These are phyloP conservation scores for Himalopsyche anomala DNA, from an alignment of 2,888 invertebrate genomes.

Conservation along the genomic window DNA sequence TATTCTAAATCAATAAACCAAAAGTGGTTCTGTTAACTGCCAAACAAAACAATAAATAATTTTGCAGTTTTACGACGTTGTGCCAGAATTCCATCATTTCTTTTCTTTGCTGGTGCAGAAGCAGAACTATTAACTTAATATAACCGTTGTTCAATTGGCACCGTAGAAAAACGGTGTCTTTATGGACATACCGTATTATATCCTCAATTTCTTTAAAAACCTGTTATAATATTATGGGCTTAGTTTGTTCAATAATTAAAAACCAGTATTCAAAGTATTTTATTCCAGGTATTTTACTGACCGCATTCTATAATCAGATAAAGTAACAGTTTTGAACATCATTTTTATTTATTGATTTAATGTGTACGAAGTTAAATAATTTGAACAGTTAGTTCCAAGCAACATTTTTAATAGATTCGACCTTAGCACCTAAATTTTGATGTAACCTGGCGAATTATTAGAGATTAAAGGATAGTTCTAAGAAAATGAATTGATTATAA, in stretches of 20 bases:
- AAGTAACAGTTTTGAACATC: not conserved
- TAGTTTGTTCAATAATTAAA: not conserved
- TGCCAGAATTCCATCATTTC: conserved; percentile 11
- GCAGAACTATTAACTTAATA: not conserved
- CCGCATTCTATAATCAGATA: not conserved
- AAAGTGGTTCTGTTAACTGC: not conserved
- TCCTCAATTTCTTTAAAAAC: not conserved
- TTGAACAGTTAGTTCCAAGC: too few relatives aligned
- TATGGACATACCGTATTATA: not conserved
- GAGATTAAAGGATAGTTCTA: too few relatives aligned
- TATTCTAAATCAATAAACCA: not conserved
- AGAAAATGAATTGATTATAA: too few relatives aligned
- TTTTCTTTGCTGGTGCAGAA: not conserved
- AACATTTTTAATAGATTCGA: too few relatives aligned
- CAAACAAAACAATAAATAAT: not conserved
- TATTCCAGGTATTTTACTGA: not conserved
- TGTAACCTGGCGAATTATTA: too few relatives aligned
- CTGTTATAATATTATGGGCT: not conserved
- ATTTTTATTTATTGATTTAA: too few relatives aligned
- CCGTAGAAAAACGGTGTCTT: not conserved
- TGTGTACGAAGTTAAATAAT: too few relatives aligned
- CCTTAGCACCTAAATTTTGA: too few relatives aligned
- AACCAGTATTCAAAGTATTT: not conserved
- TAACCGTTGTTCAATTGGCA: not conserved
- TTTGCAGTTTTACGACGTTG: not conserved